Conservation (phyloP, 2,113 vertebrate genomes). For the Henicopernis longicauda region DNA sequence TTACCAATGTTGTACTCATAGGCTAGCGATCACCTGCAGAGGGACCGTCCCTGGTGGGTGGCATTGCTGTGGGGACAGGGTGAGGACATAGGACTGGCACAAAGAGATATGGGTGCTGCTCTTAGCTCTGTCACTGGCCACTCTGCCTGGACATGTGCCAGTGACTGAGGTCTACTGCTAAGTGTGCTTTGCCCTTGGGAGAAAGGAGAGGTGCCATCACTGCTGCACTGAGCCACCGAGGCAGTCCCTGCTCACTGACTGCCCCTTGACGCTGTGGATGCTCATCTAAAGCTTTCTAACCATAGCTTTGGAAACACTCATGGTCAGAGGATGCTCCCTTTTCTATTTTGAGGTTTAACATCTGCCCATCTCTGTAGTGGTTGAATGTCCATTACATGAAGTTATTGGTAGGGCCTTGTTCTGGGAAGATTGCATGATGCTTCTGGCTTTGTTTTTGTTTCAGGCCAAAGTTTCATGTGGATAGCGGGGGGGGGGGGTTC, state of each 20-base stretch:
- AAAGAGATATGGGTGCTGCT: not conserved
- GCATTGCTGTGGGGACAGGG: not conserved
- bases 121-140: not conserved
- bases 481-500: not conserved
- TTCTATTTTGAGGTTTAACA: not conserved
- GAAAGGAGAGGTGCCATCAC: not conserved
- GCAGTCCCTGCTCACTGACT: not conserved
- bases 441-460: not conserved
- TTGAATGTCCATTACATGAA: not conserved
- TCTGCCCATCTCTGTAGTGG: not conserved
- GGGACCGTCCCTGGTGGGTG: not conserved
- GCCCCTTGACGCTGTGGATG: not conserved
- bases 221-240: not conserved
- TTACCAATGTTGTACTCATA: accelerated
- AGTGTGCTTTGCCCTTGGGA: not conserved
- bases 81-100: not conserved
- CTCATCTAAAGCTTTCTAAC: not conserved
- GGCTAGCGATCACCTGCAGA: not conserved
- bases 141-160: accelerated
- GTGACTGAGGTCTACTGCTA: not conserved
- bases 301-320: not conserved
- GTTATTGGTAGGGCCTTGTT: not conserved
- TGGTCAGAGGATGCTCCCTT: not conserved
- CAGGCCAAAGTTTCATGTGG: not conserved
- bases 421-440: not conserved